Base-by-base conservation (phyloP, 1,140 invertebrate genomes). In the Cotesia vestalis region DNA sequence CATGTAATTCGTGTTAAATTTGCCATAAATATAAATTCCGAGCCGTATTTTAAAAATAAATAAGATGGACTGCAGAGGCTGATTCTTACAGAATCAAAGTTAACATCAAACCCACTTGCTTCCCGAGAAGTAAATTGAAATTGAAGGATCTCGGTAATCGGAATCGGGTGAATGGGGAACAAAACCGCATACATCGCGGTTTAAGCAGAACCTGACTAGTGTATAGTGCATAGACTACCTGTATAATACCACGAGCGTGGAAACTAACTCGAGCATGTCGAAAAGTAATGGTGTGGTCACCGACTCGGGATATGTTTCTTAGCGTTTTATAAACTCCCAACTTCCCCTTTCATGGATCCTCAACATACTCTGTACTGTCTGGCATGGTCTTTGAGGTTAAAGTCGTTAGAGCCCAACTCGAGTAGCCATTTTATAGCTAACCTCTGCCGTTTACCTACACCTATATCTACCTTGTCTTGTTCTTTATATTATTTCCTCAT, bases 231-330 rank as follows among this genome's bases (percentile, higher is more conserved):
- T 9, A 46, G 40, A 46, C 40, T 46, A 46, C 40, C 27, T 27
- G 27, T 27, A 27, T 27, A 27, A 27, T 38, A 8, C 40, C 60
- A 63, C 17, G 51, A n/a, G 46, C 40, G 46, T 64, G 61, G 61
- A 64, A 71, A 71, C 69, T 71, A 71, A 71, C 69, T 71, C 61
- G 69, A 63, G 61, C 69, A 71, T 71, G 69, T 71, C 69, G 69
- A 71, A 63, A 71, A 63, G 60, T 71, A 71, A 71, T 71, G 69
- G 60, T 55, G 60, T 71, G 69, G 60, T 71, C 12, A 59, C 53
- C 9, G 53, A 36, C 17, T 59, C 40, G 8, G 9, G 14, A 66
- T 35, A 36, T 69, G 17, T 60, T 59, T 60, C 53, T 69, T 20
- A n/a, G 34, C 34, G 27, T 46, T 46, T 46, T 46, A 46, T 46